phyloP scores from a whole-genome alignment of 2,113 vertebrate species.

The Meleagris gallopavo region DNA sequence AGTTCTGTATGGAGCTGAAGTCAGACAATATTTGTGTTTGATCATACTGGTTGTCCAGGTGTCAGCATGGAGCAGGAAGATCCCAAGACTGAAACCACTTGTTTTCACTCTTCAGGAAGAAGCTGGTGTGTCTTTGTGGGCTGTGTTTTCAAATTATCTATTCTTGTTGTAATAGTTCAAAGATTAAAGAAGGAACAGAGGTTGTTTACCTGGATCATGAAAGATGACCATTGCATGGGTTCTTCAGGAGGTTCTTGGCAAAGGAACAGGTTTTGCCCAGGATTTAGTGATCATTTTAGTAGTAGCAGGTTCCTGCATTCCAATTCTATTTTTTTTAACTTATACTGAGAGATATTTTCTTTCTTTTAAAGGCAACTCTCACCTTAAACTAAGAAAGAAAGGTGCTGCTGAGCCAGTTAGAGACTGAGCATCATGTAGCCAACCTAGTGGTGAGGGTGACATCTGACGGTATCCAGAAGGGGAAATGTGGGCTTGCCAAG shows the following conservation, averaged over 20 bases:
- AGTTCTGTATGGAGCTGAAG: neutral
- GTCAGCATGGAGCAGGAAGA: neutral
- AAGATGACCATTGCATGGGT: neutral
- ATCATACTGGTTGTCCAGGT: neutral
- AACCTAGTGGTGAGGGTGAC: neutral
- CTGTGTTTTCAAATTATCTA: neutral
- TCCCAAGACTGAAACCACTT: neutral
- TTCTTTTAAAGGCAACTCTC: neutral
- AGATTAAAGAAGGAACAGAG: neutral
- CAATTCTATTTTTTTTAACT: neutral
- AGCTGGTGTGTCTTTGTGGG: neutral
- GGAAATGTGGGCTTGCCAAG: neutral
- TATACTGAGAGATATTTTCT: neutral
- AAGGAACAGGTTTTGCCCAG: neutral
- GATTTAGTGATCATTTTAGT: neutral
- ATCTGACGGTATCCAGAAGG: neutral
- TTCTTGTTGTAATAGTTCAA: conserved; percentile 11
- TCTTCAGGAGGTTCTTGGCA: neutral
- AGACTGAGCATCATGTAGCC: neutral
- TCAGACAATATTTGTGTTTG: neutral
- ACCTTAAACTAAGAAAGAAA: neutral
- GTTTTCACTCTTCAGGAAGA: neutral
- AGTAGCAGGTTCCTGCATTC: neutral
- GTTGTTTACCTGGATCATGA: neutral
- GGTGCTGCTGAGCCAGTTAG: too few relatives aligned